A percentile compares a stretch with the other conserved stretches of the same genome.
These are phyloP conservation scores for Nannoperca australis DNA, from an alignment of 2,797 vertebrate species.

Conservation along the genomic window DNA sequence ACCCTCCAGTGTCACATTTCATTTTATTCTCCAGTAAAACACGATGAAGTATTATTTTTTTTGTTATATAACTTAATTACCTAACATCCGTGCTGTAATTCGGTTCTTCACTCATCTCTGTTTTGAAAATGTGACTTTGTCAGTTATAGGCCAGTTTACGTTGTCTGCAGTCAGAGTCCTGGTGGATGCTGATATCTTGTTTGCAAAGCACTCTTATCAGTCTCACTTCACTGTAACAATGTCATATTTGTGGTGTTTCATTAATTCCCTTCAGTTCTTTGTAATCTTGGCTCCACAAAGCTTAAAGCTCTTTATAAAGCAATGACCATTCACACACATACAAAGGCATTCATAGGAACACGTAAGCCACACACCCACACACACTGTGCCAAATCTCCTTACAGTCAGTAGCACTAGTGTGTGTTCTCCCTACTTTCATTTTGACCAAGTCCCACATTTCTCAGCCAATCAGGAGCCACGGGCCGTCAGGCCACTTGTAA, in stretches of 20 bases:
- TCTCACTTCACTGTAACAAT: conserved; percentile 60
- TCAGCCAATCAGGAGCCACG: conserved; percentile 67
- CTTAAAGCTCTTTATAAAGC: conserved; percentile 68
- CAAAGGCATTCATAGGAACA: conserved; percentile 46
- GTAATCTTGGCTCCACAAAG: conserved; percentile 48
- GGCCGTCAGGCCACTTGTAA: conserved; percentile 68
- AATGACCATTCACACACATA: conserved; percentile 51
- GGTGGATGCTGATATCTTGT: neutral
- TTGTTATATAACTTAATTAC: neutral
- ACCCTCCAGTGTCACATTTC: conserved; percentile 20
- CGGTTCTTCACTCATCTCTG: neutral
- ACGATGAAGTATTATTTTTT: neutral
- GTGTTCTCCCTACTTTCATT: conserved; percentile 39
- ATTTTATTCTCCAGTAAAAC: conserved; percentile 3
- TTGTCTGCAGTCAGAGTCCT: neutral
- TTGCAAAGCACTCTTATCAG: conserved; percentile 6
- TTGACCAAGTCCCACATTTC: conserved; percentile 49
- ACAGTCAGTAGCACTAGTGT: conserved; percentile 26
- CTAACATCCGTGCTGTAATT: neutral
- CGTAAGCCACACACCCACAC: conserved; percentile 37
- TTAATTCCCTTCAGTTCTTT: conserved; percentile 56
- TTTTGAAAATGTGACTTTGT: neutral
- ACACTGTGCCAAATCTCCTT: conserved; percentile 62
- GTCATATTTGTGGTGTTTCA: conserved; percentile 56
- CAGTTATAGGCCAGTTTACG: neutral